These are phyloP conservation scores for Trichogramma evanescens DNA, from an alignment of 2,888 invertebrate species.

Conservation along the genomic window DNA sequence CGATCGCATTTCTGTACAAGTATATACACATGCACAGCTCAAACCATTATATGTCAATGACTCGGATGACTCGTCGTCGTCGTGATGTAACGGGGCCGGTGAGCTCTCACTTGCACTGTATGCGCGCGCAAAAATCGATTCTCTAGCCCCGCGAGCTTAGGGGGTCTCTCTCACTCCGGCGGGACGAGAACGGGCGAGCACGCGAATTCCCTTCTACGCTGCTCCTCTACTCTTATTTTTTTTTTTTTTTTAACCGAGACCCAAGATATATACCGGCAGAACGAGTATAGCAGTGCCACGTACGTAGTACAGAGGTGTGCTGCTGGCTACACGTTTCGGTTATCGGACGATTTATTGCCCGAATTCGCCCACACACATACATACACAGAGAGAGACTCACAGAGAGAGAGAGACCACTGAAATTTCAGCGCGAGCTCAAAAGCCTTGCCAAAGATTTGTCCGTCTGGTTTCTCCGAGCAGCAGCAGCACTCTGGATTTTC, in stretches of 20 bases:
- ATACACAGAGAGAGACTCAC: no score
- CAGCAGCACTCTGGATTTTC: no score
- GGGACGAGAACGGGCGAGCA: no score
- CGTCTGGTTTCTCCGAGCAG: not conserved
- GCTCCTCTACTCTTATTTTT: not conserved
- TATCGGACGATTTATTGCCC: slow-evolving; percentile 7
- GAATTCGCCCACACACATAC: not conserved
- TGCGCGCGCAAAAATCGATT: slow-evolving; percentile 34
- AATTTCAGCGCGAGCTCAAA: not conserved
- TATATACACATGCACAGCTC: slow-evolving; percentile 22
- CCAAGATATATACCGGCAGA: no score
- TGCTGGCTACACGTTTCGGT: not conserved
- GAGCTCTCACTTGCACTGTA: no score
- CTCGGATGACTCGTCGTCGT: slow-evolving; percentile 37
- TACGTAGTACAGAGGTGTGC: no score
- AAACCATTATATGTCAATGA: slow-evolving; percentile 43
- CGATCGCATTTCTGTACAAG: not conserved
- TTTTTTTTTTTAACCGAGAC: not conserved
- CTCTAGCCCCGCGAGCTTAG: slow-evolving; percentile 21
- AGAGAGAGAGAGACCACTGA: not conserved
- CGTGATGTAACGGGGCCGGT: not conserved
- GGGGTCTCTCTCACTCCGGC: slow-evolving; percentile 13
- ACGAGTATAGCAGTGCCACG: no score
- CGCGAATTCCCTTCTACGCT: not conserved
- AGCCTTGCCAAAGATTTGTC: not conserved